Evolutionary conservation across 2,113 vertebrate species (phyloP).

Genomic region (Nothoprocta pentlandii): DNA sequence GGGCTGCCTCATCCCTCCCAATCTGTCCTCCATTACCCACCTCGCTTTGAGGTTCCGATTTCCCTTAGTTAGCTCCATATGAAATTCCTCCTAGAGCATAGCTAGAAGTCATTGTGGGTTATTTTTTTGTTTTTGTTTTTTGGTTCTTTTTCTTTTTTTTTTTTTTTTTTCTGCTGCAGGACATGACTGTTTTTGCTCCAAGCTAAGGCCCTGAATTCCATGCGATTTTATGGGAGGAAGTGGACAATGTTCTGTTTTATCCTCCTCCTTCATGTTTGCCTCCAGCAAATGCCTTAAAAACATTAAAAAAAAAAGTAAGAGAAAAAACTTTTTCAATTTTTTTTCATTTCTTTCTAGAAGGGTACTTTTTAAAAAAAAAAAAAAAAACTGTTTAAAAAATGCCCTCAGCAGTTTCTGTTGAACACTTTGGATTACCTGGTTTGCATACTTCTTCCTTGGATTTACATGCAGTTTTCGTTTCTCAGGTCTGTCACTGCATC

Average conservation of each 20-base stretch:
- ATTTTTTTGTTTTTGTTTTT: too few relatives aligned
- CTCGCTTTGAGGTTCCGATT: constrained; percentile 37
- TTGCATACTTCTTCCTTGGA: background rate
- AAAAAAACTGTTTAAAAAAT: background rate
- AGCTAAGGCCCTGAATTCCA: background rate
- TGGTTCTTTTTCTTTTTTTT: too few relatives aligned
- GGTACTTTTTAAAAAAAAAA: background rate
- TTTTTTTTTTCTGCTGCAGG: background rate
- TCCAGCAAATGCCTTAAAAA: background rate
- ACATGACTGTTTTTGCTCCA: rapidly evolving
- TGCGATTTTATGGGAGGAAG: background rate
- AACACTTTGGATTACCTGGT: background rate
- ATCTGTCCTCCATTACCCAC: constrained; percentile 80
- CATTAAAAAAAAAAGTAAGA: background rate
- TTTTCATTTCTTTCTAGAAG: background rate
- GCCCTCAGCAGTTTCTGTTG: background rate
- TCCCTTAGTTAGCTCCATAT: constrained; percentile 47
- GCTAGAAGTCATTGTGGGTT: background rate
- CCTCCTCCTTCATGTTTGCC: background rate
- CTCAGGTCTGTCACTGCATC: background rate
- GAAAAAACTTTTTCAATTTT: background rate
- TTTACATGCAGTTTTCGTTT: background rate
- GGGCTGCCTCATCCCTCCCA: constrained; percentile 20
- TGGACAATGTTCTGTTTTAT: background rate
- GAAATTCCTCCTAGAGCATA: constrained; percentile 26